Base-by-base conservation (phyloP, 2,113 vertebrate species). In the Lanius collurio region DNA sequence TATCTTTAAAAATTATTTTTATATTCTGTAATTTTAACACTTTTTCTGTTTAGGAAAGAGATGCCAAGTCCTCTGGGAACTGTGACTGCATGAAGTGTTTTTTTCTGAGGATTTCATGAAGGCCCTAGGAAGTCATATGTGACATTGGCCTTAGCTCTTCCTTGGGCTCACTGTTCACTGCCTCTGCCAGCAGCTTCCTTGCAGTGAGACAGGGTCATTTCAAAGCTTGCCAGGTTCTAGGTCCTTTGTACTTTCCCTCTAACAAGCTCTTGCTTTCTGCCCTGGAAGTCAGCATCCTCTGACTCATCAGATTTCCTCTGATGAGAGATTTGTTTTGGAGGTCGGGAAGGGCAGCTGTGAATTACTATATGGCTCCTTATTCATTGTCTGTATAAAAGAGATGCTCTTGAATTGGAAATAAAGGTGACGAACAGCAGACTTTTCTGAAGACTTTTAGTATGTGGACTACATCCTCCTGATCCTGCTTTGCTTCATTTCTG, bases 121-220 rank as follows among this genome's bases (percentile, higher is more conserved):
- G 44, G 30, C 55, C 16, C 24, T 9, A 22, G 35, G 27, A 52
- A 27, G 27, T 33, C 0, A 0, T 22, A 3, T 1, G 6, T 12
- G 17, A 33, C 33, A 2, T 23, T 68, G 19, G 30, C 5, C 2
- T 30, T 15, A 37, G 75, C 75, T 74, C 17, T 59, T 80, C 56
- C 77, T 70, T 1, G 4, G 6, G 1, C 26, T 52, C n/a, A 8
- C 12, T 15, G 26, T 24, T 73, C 2, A 1, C 35, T 23, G 39
- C 8, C 55, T 39, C 13, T 35, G 55, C 56, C 6, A 4, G 52
- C 65, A 62, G 49, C 63, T 23, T 83, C 68, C 73, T 80, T 3
- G 18, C 68, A 46, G 23, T 2, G 15, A 49, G n/a, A 63, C 4
- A 1, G 35, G 68, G n/a, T 78, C 2, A 2, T 89, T 83, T 69